These are phyloP conservation scores for Ptilorrhoa leucosticta DNA, from an alignment of 2,113 vertebrate species.

Conservation along the genomic window DNA sequence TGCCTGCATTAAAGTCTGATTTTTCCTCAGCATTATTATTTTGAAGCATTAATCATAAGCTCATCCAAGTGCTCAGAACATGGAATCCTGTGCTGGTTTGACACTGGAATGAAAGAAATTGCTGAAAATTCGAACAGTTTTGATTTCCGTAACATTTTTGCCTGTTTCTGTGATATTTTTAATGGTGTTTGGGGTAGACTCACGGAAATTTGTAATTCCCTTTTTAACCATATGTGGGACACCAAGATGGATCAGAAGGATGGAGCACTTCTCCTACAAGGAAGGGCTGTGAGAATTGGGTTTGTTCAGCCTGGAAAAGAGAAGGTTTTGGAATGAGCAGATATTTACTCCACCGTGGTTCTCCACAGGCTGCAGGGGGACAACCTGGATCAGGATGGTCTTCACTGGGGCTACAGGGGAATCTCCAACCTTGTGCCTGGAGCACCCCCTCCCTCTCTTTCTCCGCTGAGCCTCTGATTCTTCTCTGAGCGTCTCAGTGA, in stretches of 20 bases:
- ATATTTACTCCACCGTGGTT: background rate
- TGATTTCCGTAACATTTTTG: background rate
- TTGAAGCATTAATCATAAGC: background rate
- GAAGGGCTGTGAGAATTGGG: background rate
- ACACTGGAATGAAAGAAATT: background rate
- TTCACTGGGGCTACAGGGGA: background rate
- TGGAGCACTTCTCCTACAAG: background rate
- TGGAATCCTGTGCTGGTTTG: background rate
- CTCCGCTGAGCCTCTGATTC: background rate
- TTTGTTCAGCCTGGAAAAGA: background rate
- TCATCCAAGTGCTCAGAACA: background rate
- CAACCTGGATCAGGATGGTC: background rate
- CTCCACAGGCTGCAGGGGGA: background rate
- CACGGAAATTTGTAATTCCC: background rate
- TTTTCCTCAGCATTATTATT: background rate
- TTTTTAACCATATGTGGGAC: background rate
- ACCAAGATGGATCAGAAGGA: background rate
- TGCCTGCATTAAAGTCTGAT: background rate
- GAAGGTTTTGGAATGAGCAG: background rate
- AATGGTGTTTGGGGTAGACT: background rate
- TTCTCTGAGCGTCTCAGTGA: background rate
- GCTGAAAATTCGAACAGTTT: background rate
- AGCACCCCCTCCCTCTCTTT: background rate
- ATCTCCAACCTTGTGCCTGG: fast-evolving
- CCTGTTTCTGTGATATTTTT: background rate